Evolutionary conservation across 2,888 invertebrate species (phyloP).

Genomic region (Miltochrista miniata): DNA sequence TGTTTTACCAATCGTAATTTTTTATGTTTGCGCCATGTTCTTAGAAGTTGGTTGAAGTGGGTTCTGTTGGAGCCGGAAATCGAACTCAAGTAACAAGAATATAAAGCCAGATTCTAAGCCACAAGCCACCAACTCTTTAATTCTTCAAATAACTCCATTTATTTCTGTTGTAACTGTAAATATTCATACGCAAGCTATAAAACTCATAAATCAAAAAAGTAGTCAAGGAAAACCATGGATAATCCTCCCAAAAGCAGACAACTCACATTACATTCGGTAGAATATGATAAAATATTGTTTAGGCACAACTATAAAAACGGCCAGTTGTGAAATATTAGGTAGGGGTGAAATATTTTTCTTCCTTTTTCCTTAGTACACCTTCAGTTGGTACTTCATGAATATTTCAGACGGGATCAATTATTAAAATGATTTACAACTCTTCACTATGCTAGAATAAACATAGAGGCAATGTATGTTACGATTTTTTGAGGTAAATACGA

Average conservation of each 20-base stretch:
- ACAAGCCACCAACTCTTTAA: too few species aligned
- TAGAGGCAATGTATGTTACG: constrained; percentile 51
- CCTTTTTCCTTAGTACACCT: constrained; percentile 68
- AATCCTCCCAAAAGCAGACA: neutral
- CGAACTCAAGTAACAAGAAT: too few species aligned
- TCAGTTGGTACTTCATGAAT: constrained; percentile 76
- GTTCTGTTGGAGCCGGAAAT: too few species aligned
- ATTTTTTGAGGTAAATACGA: constrained; percentile 42
- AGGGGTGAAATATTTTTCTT: constrained; percentile 70
- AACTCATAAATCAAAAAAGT: neutral
- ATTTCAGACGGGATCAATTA: constrained; percentile 80
- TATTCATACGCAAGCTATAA: too few species aligned
- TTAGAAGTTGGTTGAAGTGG: too few species aligned
- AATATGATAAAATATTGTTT: constrained; percentile 39
- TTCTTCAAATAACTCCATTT: too few species aligned
- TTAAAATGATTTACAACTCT: constrained; percentile 81
- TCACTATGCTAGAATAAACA: constrained; percentile 55
- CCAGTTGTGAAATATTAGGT: constrained; percentile 63
- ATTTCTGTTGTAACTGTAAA: too few species aligned
- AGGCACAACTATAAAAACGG: constrained; percentile 48
- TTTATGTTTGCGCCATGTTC: too few species aligned
- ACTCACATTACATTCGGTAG: constrained; percentile 3
- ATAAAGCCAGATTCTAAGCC: too few species aligned
- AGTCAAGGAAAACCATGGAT: neutral
- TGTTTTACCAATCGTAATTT: too few species aligned